A percentile compares a stretch with the other conserved stretches of the same genome.
Conservation (phyloP, 2,797 vertebrate genomes). For the Schizopygopsis malacanthus region DNA sequence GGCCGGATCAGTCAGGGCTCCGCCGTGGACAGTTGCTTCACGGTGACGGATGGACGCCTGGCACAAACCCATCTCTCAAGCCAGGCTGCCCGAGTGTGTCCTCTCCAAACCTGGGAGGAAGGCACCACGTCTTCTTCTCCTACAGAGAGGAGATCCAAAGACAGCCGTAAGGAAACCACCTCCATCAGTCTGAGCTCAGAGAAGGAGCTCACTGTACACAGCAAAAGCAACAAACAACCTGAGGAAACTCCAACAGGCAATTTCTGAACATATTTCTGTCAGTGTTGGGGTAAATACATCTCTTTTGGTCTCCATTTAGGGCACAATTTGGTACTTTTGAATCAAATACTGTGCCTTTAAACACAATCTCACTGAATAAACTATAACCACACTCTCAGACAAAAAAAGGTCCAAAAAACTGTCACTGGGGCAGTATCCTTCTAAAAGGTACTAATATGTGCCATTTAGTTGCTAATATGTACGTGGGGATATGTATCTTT, state of each 20-base stretch:
- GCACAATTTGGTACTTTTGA: background rate
- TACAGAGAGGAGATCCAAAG: conserved; percentile 79
- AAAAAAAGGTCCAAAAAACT: background rate
- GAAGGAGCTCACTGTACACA: conserved; percentile 75
- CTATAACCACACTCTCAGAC: background rate
- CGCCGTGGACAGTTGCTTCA: conserved; percentile 80
- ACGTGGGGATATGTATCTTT: background rate
- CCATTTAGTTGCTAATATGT: background rate
- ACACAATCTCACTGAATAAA: conserved; percentile 12
- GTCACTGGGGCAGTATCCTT: background rate
- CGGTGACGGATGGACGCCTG: conserved; percentile 78
- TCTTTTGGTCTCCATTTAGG: background rate
- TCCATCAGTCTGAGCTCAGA: conserved; percentile 83
- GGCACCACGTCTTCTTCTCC: conserved; percentile 82
- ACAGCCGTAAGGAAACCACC: conserved; percentile 81
- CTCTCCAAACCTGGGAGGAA: conserved; percentile 82
- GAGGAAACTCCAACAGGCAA: conserved; percentile 19
- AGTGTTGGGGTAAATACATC: background rate
- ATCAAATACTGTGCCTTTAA: conserved; percentile 30
- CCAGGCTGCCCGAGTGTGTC: conserved; percentile 74
- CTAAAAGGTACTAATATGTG: background rate
- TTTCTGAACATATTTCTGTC: background rate
- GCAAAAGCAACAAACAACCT: conserved; percentile 67
- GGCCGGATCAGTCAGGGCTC: conserved; percentile 75
- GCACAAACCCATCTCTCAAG: conserved; percentile 71